phyloP scores from a whole-genome alignment of 2,113 vertebrate genomes.

The Smithornis capensis region DNA sequence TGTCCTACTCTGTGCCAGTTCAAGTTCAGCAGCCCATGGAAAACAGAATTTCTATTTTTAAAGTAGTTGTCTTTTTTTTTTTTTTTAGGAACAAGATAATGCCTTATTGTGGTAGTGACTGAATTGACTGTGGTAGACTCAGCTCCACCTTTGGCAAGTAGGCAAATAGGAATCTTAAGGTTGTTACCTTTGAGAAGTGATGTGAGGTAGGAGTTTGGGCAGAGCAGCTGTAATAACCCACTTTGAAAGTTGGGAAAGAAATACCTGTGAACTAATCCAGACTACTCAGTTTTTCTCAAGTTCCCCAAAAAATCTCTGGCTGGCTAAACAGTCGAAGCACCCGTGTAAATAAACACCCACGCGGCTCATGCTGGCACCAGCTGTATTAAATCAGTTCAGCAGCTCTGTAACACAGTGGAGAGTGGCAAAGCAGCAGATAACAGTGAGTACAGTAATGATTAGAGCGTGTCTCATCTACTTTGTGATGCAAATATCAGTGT shows the following conservation, averaged over 20 bases:
- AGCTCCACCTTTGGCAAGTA: fast-evolving
- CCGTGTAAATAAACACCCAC: slow-evolving; percentile 10
- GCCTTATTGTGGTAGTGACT: not conserved
- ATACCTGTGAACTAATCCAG: not conserved
- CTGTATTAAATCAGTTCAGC: not conserved
- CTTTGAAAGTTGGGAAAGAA: not conserved
- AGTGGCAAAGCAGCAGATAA: not conserved
- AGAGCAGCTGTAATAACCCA: not conserved
- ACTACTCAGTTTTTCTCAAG: not conserved
- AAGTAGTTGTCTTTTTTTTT: not conserved
- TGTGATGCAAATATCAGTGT: not conserved
- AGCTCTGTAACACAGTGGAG: not conserved
- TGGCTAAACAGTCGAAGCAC: not conserved
- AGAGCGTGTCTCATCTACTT: not conserved
- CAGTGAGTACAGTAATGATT: not conserved
- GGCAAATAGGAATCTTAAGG: not conserved
- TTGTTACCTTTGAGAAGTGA: not conserved
- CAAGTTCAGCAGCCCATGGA: not conserved
- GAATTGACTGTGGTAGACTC: not conserved
- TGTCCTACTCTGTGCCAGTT: not conserved
- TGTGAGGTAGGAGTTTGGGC: not conserved
- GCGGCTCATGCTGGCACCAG: not conserved
- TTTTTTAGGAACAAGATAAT: not conserved
- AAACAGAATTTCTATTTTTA: not conserved
- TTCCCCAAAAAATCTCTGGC: not conserved